Conservation (phyloP, 1,140 invertebrate species). For the Ridgeia piscesae region DNA sequence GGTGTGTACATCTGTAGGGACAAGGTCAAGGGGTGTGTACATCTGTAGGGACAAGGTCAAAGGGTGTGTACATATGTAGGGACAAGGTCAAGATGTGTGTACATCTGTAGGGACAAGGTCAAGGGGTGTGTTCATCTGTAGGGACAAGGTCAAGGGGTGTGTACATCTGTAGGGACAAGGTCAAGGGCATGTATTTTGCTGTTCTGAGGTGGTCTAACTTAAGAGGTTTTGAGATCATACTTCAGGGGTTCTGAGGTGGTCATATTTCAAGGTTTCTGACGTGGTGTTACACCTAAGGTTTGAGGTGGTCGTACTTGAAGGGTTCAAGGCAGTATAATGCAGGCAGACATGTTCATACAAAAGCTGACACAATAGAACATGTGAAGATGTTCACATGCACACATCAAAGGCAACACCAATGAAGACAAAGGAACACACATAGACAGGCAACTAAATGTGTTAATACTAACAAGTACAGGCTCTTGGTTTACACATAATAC, state of each 20-base stretch:
- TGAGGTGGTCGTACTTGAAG: neutral
- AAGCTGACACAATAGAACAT: neutral
- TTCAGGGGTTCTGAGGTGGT: no score
- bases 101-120: slow-evolving; percentile 57
- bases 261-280: no score
- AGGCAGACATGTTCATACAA: neutral
- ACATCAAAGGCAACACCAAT: neutral
- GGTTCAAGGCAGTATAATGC: neutral
- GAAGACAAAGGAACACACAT: neutral
- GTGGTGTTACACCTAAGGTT: no score
- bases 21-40: neutral
- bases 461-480: neutral
- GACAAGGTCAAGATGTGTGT: slow-evolving; percentile 42
- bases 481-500: no score
- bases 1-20: slow-evolving; percentile 9
- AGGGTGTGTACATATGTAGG: no score
- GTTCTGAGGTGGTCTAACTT: slow-evolving; percentile 45
- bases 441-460: neutral
- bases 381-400: neutral
- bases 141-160: slow-evolving; percentile 12
- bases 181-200: slow-evolving; percentile 47
- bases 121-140: slow-evolving; percentile 60
- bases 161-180: no score
- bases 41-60: no score
- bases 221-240: no score